Evolutionary conservation across 2,113 vertebrate genomes (phyloP).

Genomic region (Pelusios castaneus): DNA sequence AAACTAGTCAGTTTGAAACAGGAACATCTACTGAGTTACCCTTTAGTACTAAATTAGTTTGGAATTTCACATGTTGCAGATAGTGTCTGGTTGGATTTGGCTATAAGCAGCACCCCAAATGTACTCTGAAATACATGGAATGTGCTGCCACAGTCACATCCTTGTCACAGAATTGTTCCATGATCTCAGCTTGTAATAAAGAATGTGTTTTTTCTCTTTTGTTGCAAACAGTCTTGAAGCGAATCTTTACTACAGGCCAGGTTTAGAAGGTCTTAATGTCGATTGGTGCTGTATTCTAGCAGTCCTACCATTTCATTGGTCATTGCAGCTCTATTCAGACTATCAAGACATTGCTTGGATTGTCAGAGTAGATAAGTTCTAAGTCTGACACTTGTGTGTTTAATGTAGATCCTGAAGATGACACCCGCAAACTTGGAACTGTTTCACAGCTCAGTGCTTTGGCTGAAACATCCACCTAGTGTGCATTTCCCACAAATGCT

Average conservation of each 20-base stretch:
- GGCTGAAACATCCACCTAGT: rapidly evolving
- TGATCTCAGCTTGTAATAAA: background rate
- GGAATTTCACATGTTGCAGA: background rate
- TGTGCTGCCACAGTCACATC: background rate
- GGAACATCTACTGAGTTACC: background rate
- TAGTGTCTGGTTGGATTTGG: background rate
- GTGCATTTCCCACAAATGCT: rapidly evolving
- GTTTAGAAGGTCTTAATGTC: background rate
- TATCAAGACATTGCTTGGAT: background rate
- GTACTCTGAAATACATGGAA: background rate
- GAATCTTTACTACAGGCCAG: background rate
- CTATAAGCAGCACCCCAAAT: background rate
- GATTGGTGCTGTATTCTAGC: background rate
- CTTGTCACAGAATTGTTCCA: background rate
- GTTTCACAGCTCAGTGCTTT: rapidly evolving
- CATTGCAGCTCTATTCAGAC: too few relatives aligned
- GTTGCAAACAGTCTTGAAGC: background rate
- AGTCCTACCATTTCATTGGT: background rate
- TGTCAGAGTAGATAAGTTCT: background rate
- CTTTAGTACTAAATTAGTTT: background rate
- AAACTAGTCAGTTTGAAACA: background rate
- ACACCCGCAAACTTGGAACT: background rate
- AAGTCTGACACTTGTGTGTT: rapidly evolving
- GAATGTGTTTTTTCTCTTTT: background rate
- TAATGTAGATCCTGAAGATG: background rate